phyloP scores from a whole-genome alignment of 1,140 invertebrate species.

The Prorops nasuta region DNA sequence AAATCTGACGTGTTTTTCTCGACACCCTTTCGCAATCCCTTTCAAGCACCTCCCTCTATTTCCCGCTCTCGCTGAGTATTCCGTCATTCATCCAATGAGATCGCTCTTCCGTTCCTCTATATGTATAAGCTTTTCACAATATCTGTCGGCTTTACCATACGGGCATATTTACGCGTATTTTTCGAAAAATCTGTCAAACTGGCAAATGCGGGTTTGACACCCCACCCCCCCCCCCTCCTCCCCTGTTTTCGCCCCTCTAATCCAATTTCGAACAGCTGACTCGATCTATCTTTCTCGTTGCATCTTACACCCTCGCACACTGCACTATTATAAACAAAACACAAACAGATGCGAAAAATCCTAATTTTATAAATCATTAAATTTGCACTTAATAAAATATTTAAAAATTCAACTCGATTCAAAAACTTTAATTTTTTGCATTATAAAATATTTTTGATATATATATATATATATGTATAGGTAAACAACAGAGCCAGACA shows the following conservation, averaged over 20 bases:
- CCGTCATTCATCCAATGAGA: not conserved
- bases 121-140: slow-evolving; percentile 40
- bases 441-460: too few species aligned
- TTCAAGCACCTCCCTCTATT: not conserved
- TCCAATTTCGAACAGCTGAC: too few species aligned
- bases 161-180: slow-evolving; percentile 54
- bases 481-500: too few species aligned
- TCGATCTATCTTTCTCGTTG: too few species aligned
- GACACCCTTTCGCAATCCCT: slow-evolving; percentile 35
- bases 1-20: slow-evolving; percentile 48
- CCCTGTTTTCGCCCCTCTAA: not conserved
- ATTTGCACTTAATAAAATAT: too few species aligned
- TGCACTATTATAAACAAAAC: too few species aligned
- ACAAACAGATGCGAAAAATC: too few species aligned
- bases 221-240: slow-evolving; percentile 10
- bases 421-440: too few species aligned
- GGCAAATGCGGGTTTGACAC: slow-evolving; percentile 37
- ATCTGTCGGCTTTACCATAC: slow-evolving; percentile 38
- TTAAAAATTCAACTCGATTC: too few species aligned
- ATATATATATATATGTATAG: too few species aligned
- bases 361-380: too few species aligned
- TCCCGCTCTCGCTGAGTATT: not conserved
- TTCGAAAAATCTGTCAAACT: slow-evolving; percentile 46
- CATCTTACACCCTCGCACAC: too few species aligned
- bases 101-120: slow-evolving; percentile 22